Percentiles rank a stretch among this genome's conserved stretches.
These are phyloP conservation scores for Adela reaumurella DNA, from an alignment of 2,888 invertebrate species.

Conservation along the genomic window DNA sequence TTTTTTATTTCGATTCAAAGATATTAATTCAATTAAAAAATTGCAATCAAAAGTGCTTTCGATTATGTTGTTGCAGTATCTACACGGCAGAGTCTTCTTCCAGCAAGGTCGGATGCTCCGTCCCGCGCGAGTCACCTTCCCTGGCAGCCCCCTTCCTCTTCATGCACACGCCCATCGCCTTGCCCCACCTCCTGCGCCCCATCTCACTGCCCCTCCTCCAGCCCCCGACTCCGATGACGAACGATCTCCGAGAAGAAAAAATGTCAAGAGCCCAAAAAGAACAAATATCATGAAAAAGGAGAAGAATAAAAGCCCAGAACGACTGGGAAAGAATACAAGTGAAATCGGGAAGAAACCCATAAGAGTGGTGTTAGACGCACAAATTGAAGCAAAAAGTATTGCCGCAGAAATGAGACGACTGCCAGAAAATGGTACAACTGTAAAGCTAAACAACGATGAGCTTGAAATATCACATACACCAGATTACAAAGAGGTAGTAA, in stretches of 20 bases:
- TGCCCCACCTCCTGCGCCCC: constrained; percentile 18
- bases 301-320: constrained; percentile 31
- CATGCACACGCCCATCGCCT: constrained; percentile 37
- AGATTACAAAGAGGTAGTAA: neutral
- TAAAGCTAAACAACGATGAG: too few relatives aligned
- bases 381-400: neutral
- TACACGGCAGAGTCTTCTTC: constrained; percentile 71
- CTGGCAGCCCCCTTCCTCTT: constrained; percentile 45
- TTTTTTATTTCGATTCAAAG: too few relatives aligned
- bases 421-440: too few relatives aligned
- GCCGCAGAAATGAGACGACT: neutral
- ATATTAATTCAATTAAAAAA: too few relatives aligned
- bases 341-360: constrained; percentile 3
- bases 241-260: constrained; percentile 20
- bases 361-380: constrained; percentile 1
- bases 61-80: constrained; percentile 54
- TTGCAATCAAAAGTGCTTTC: too few relatives aligned
- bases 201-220: constrained; percentile 21
- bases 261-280: constrained; percentile 28
- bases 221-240: constrained; percentile 32
- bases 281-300: constrained; percentile 29
- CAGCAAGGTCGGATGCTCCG: constrained; percentile 67
- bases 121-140: constrained; percentile 59
- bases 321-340: constrained; percentile 15
- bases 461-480: too few relatives aligned